These are phyloP conservation scores for Acleris literana DNA, from an alignment of 2,888 invertebrate genomes.

Conservation along the genomic window DNA sequence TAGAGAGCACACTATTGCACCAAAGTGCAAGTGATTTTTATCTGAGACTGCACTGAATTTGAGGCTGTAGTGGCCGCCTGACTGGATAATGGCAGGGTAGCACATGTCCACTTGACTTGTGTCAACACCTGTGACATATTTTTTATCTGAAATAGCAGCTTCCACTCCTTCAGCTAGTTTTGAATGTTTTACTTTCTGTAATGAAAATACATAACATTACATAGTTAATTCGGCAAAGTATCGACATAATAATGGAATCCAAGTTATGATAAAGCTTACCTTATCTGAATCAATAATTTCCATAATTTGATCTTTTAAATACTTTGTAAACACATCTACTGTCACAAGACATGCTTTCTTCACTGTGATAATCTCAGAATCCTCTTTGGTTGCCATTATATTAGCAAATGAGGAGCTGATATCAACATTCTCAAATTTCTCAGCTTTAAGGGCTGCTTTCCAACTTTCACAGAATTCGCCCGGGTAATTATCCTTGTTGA, in stretches of 20 bases:
- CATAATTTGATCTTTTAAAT: constrained; percentile 98
- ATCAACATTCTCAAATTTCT: constrained; percentile 93
- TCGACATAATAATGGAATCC: neutral
- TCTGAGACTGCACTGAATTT: constrained; percentile 98
- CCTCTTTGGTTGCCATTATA: constrained; percentile 97
- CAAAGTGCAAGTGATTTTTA: constrained; percentile 97
- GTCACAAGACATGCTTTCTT: constrained; percentile 97
- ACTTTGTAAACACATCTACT: constrained; percentile 97
- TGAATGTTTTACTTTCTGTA: constrained; percentile 96
- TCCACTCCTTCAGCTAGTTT: constrained; percentile 98
- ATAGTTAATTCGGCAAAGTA: neutral
- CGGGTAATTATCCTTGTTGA: constrained; percentile 96
- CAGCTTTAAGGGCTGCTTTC: constrained; percentile 90
- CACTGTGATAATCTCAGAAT: constrained; percentile 93
- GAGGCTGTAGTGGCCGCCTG: constrained; percentile 98
- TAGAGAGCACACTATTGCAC: constrained; percentile 96
- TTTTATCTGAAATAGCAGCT: constrained; percentile 95
- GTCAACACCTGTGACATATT: constrained; percentile 96
- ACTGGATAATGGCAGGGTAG: constrained; percentile 99
- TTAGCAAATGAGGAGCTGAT: constrained; percentile 92
- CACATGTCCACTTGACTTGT: constrained; percentile 97
- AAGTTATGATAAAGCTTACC: constrained; percentile 77
- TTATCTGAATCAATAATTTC: constrained; percentile 99
- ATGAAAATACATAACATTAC: constrained; percentile 40
- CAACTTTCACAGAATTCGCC: constrained; percentile 97